phyloP scores from a whole-genome alignment of 2,797 vertebrate genomes.

The Mus caroli region DNA sequence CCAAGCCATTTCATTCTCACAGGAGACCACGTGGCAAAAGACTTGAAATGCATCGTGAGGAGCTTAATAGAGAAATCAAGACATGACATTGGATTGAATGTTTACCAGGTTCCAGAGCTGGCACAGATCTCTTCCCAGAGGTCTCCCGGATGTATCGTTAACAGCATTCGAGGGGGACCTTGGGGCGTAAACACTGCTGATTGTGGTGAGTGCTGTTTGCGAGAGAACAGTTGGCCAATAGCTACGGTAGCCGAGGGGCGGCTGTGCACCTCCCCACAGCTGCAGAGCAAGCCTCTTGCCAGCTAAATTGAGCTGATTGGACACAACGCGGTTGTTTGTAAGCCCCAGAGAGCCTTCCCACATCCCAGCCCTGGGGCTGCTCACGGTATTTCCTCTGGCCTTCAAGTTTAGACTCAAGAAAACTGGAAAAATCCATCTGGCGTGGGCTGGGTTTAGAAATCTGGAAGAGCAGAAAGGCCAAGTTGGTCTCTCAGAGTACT shows the following conservation, averaged over 20 bases:
- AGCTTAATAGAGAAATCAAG: constrained; percentile 19
- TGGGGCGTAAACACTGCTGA: constrained; percentile 1
- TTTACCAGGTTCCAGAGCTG: neutral
- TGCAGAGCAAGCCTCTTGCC: neutral
- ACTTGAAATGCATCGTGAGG: neutral
- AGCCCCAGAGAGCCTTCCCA: constrained; percentile 11
- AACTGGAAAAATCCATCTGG: constrained; percentile 67
- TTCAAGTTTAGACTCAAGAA: constrained; percentile 39
- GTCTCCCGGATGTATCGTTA: neutral
- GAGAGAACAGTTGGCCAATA: neutral
- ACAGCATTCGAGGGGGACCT: neutral
- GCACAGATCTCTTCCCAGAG: neutral
- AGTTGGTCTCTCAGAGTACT: constrained; percentile 37
- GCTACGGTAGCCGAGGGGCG: neutral
- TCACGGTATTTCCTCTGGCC: constrained; percentile 47
- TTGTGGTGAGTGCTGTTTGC: neutral
- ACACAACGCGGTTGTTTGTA: neutral
- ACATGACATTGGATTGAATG: neutral
- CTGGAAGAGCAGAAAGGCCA: constrained; percentile 57
- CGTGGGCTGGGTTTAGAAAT: constrained; percentile 11
- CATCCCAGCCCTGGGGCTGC: constrained; percentile 30
- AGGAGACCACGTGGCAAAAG: neutral
- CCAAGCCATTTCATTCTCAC: neutral
- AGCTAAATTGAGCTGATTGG: constrained; percentile 7
- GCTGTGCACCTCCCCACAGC: constrained; percentile 9